Evolutionary conservation across 2,113 vertebrate species (phyloP), one percentile per base, ranked within the genome.

Genomic region (Larimichthys polyactis): DNA sequence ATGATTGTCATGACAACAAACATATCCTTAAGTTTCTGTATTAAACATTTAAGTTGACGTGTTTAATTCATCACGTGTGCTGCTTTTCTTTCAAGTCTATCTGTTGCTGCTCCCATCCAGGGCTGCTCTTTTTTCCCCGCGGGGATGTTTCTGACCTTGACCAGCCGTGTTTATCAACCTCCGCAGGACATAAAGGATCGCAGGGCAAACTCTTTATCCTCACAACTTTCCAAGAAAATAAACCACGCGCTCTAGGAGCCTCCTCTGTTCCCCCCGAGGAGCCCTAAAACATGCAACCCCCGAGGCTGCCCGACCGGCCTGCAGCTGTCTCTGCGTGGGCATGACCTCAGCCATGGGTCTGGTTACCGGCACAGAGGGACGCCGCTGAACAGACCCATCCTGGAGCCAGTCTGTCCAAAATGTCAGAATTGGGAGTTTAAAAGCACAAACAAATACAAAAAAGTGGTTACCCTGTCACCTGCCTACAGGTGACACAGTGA

Each of bases 181-280:
- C 90, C 58, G 82, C 69, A 4, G 78, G 90, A 90, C 80, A 81
- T 9, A 86, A 90, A 86, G 85, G 69, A 51, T 65, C 75, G 58
- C 85, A 85, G 70, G 67, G 51, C 43, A 89, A 91, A 92, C 83
- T 87, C 60, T 91, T 91, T 84, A 89, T 81, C 63, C 85, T 92
- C 85, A 85, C 88, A 81, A 75, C 78, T 92, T 91, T 66, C 78
- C 44, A 65, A 78, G 49, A 89, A 89, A 93, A 94, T 81, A 93
- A 93, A 93, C 82, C 15, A 10, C 16, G 29, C 87, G 9, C 85
- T n/a, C 59, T 22, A 8, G 78, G 83, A 58, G 62, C 79, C 65
- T 85, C 79, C 65, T 85, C 71, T 76, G 65, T 84, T 75, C 80
- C 85, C 81, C 16, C 81, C 16, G 12, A 62, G 8, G 76, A 81